Evolutionary conservation across 2,797 vertebrate genomes (phyloP).

Genomic region (Helostoma temminkii): DNA sequence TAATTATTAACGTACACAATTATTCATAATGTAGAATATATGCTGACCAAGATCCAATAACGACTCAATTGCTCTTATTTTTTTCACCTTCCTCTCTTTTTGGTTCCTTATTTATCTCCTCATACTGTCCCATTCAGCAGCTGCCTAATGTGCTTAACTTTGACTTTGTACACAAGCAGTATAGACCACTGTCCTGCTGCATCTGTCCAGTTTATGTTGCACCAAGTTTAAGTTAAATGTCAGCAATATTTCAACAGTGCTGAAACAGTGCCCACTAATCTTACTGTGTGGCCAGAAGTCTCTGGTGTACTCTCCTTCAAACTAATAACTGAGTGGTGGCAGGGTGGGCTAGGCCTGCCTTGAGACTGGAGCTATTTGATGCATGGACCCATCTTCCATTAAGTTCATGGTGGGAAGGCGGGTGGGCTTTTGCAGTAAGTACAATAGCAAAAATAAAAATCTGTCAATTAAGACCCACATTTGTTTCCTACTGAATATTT

Average conservation of each 20-base stretch:
- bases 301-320: not conserved
- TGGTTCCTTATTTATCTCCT: not conserved
- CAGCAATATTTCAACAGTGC: conserved; percentile 26
- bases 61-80: conserved; percentile 10
- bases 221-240: conserved; percentile 28
- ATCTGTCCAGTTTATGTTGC: conserved; percentile 4
- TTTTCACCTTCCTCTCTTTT: conserved; percentile 9
- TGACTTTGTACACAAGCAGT: conserved; percentile 4
- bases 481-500: not conserved
- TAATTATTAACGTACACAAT: conserved; percentile 4
- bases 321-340: too few species aligned
- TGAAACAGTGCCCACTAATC: conserved; percentile 5
- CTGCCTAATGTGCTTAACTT: conserved; percentile 18
- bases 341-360: not conserved
- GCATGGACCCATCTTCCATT: not conserved
- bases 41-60: conserved; percentile 22
- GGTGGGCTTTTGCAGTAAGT: too few species aligned
- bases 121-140: not conserved
- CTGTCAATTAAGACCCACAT: not conserved
- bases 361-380: not conserved
- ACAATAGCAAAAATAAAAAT: not conserved
- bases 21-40: not conserved
- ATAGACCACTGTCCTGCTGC: not conserved
- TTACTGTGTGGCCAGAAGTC: not conserved
- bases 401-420: too few species aligned